Evolutionary conservation across 2,888 invertebrate genomes (phyloP).

Genomic region (Autographa pulchrina): DNA sequence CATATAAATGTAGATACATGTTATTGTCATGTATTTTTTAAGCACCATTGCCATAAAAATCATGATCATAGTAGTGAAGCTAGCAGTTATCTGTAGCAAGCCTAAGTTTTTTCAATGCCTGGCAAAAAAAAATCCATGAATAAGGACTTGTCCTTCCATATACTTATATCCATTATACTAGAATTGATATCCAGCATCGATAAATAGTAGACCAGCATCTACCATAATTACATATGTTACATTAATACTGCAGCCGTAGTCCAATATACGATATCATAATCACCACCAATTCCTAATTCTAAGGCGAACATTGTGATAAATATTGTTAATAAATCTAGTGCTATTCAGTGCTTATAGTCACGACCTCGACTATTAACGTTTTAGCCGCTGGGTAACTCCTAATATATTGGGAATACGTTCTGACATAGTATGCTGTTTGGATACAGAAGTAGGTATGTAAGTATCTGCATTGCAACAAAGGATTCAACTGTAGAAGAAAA

Average conservation of each 20-base stretch:
- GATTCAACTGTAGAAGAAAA: too few species aligned
- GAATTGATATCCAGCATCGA: too few species aligned
- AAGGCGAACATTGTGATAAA: not conserved
- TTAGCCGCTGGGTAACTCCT: not conserved
- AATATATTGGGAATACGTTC: not conserved
- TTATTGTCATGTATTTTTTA: too few species aligned
- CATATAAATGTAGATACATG: too few species aligned
- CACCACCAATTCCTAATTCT: not conserved
- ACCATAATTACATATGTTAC: not conserved
- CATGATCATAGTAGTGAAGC: too few species aligned
- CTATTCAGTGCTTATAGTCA: not conserved
- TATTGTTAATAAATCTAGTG: not conserved
- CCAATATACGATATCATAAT: not conserved
- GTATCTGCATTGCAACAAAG: not conserved
- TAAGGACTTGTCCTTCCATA: too few species aligned
- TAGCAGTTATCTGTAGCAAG: too few species aligned
- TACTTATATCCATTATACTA: too few species aligned
- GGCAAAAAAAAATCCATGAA: too few species aligned
- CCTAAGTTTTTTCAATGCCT: too few species aligned
- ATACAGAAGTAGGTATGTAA: not conserved
- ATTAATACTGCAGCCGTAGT: not conserved
- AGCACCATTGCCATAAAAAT: too few species aligned
- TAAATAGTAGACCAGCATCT: too few species aligned
- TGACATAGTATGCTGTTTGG: not conserved
- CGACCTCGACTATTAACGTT: slow-evolving; percentile 2